A percentile compares a stretch with the other conserved stretches of the same genome.
These are phyloP conservation scores for Polydrusus cervinus DNA, from an alignment of 2,888 invertebrate genomes.

Conservation along the genomic window DNA sequence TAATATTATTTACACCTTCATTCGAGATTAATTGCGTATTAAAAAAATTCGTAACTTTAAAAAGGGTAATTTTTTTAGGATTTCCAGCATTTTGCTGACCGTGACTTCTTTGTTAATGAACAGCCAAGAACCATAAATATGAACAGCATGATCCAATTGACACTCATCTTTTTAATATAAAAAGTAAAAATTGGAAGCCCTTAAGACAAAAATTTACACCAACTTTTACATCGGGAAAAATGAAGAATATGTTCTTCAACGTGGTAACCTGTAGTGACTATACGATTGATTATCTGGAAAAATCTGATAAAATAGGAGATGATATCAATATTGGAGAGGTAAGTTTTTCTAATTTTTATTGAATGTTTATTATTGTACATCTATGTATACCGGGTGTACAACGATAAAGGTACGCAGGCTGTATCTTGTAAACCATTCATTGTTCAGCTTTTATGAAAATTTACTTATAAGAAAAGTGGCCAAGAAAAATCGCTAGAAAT, in stretches of 20 bases:
- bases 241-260: conserved; percentile 69
- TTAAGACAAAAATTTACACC: conserved; percentile 77
- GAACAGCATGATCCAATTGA: conserved; percentile 67
- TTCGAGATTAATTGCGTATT: too few species aligned
- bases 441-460: too few species aligned
- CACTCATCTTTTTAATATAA: conserved; percentile 74
- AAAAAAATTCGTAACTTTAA: too few species aligned
- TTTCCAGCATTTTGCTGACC: conserved; percentile 58
- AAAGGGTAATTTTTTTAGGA: conserved; percentile 53
- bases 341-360: background rate
- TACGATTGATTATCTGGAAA: conserved; percentile 60
- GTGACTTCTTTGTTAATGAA: conserved; percentile 63
- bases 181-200: conserved; percentile 76
- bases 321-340: conserved; percentile 71
- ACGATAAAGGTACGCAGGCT: too few species aligned
- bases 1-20: too few species aligned
- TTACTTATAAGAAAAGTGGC: too few species aligned
- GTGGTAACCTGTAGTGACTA: conserved; percentile 62
- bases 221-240: conserved; percentile 72
- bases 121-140: too few species aligned
- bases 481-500: too few species aligned
- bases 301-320: conserved; percentile 54
- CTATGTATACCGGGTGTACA: too few species aligned
- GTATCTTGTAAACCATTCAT: too few species aligned
- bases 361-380: too few species aligned